These are phyloP conservation scores for Cyanoliseus patagonus DNA, from an alignment of 2,113 vertebrate genomes.

Conservation along the genomic window DNA sequence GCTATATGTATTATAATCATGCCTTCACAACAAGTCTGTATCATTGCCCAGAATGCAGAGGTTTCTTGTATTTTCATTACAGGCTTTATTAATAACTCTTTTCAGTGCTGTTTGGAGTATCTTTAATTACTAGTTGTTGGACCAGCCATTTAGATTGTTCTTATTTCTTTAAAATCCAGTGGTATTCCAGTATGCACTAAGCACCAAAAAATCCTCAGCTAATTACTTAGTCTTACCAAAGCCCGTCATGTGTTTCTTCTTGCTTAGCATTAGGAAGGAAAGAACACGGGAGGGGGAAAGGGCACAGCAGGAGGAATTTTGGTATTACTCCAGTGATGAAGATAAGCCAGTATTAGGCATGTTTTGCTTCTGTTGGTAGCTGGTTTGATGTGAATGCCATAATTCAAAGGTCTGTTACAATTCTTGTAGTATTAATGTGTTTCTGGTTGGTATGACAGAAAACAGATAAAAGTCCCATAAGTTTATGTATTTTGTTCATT, in stretches of 20 bases:
- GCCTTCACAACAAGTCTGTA: background rate
- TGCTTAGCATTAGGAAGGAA: conserved; percentile 36
- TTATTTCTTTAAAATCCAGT: conserved; percentile 7
- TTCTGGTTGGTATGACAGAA: background rate
- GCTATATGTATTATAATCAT: background rate
- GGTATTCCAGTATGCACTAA: conserved; percentile 9
- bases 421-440: background rate
- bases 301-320: background rate
- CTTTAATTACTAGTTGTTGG: background rate
- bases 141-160: background rate
- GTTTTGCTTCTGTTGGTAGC: background rate
- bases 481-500: background rate
- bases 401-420: background rate
- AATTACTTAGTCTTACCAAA: conserved; percentile 39
- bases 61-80: background rate
- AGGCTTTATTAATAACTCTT: background rate
- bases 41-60: background rate
- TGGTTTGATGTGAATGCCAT: background rate
- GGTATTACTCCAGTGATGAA: background rate
- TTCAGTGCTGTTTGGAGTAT: background rate
- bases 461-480: background rate
- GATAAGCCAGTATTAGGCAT: background rate
- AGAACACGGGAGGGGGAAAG: background rate
- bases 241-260: conserved; percentile 45
- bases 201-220: conserved; percentile 5